phyloP scores from a whole-genome alignment of 2,113 vertebrate species.

The Microtus pennsylvanicus region DNA sequence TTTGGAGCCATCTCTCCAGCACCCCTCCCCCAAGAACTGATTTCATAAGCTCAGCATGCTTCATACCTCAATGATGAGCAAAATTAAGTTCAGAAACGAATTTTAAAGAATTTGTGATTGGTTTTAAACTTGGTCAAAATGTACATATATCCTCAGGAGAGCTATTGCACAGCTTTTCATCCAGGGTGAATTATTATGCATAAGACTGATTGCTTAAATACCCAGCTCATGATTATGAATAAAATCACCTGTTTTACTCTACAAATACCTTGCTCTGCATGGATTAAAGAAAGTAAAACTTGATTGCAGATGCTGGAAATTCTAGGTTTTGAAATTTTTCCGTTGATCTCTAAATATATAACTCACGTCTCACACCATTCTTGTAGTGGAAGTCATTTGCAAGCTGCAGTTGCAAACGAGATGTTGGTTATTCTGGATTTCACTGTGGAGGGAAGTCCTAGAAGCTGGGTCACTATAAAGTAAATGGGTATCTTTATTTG shows the following conservation, averaged over 20 bases:
- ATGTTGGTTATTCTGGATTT: slow-evolving; percentile 50
- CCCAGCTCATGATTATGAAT: slow-evolving; percentile 81
- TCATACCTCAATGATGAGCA: not conserved
- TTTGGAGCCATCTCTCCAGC: no score
- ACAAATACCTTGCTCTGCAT: slow-evolving; percentile 66
- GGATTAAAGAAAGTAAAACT: slow-evolving; percentile 77
- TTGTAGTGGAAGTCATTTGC: slow-evolving; percentile 66
- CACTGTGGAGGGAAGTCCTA: slow-evolving; percentile 8
- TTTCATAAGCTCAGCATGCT: not conserved
- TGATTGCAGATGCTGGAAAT: slow-evolving; percentile 77
- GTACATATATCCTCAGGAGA: slow-evolving; percentile 36
- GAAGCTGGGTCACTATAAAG: not conserved
- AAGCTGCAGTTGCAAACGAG: slow-evolving; percentile 73
- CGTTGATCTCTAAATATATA: slow-evolving; percentile 68
- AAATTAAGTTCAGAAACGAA: slow-evolving; percentile 31
- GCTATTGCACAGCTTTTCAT: slow-evolving; percentile 50
- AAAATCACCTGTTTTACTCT: slow-evolving; percentile 77
- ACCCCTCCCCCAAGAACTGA: not conserved
- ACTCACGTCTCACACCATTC: slow-evolving; percentile 51
- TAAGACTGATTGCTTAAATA: slow-evolving; percentile 79
- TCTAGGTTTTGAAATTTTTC: slow-evolving; percentile 72
- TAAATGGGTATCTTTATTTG: not conserved
- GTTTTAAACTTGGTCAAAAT: slow-evolving; percentile 59
- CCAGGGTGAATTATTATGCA: slow-evolving; percentile 75
- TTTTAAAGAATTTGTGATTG: slow-evolving; percentile 56